phyloP scores from a whole-genome alignment of 2,113 vertebrate species.

The Charadrius vociferus region DNA sequence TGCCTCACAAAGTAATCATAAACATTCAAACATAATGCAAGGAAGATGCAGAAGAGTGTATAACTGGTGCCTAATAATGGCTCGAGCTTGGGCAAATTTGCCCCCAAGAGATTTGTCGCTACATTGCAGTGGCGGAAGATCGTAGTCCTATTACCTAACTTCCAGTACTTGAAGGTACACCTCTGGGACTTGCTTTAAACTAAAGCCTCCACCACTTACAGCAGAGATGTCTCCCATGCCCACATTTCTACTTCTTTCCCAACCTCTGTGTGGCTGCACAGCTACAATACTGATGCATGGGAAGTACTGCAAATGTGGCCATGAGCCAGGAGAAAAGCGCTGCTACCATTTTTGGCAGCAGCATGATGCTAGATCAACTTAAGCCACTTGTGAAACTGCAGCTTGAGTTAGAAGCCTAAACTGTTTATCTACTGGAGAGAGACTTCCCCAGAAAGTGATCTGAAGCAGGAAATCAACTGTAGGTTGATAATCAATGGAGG shows the following conservation, averaged over 20 bases:
- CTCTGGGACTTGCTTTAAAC: background rate
- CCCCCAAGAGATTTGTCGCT: background rate
- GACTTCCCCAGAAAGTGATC: background rate
- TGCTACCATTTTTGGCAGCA: background rate
- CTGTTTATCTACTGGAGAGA: background rate
- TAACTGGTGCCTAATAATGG: background rate
- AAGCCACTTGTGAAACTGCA: background rate
- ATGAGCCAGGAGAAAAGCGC: background rate
- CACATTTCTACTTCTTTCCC: background rate
- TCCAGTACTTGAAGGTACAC: background rate
- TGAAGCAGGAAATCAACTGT: background rate
- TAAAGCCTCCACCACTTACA: background rate
- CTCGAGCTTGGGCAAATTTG: background rate
- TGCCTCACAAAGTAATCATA: background rate
- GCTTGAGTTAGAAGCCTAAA: background rate
- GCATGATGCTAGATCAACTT: background rate
- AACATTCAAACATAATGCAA: background rate
- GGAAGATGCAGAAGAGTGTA: background rate
- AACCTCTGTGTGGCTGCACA: background rate
- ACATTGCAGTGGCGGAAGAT: background rate
- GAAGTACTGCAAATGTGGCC: background rate
- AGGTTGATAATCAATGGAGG: background rate
- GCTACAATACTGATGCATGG: rapidly evolving
- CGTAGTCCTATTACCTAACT: background rate
- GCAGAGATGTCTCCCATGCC: background rate